A percentile compares a stretch with the other conserved stretches of the same genome.
phyloP scores from a whole-genome alignment of 2,888 invertebrate genomes.

The Parnassius mnemosyne region DNA sequence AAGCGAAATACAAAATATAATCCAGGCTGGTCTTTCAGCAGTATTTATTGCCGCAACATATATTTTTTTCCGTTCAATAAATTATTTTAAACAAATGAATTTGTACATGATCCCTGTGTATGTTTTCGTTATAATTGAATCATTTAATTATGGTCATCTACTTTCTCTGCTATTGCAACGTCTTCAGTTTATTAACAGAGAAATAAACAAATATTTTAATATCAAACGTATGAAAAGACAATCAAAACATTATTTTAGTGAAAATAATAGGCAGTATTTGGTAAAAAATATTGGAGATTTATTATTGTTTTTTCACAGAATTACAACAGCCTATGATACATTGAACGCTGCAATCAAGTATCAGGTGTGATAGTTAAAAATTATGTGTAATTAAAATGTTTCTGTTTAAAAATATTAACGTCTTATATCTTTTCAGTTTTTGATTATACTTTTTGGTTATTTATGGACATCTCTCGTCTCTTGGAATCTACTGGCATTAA shows the following conservation, averaged over 20 bases:
- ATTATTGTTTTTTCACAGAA: slow-evolving; percentile 1
- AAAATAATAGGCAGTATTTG: background rate
- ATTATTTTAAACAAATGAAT: background rate
- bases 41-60: background rate
- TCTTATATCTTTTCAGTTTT: slow-evolving; percentile 9
- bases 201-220: background rate
- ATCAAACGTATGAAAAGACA: background rate
- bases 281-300: slow-evolving; percentile 3
- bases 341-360: slow-evolving; percentile 14
- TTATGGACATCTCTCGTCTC: background rate
- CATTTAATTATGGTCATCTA: slow-evolving; percentile 10
- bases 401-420: background rate
- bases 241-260: background rate
- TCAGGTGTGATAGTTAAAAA: slow-evolving; percentile 3
- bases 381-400: background rate
- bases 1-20: background rate
- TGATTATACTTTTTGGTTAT: background rate
- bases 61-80: background rate
- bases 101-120: background rate
- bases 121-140: background rate
- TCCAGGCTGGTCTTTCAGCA: background rate
- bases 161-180: slow-evolving; percentile 7
- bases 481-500: background rate
- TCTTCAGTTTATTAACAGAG: slow-evolving; percentile 2
- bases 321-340: slow-evolving; percentile 3